These are phyloP conservation scores for Carettochelys insculpta DNA, from an alignment of 2,113 vertebrate species.

Conservation along the genomic window DNA sequence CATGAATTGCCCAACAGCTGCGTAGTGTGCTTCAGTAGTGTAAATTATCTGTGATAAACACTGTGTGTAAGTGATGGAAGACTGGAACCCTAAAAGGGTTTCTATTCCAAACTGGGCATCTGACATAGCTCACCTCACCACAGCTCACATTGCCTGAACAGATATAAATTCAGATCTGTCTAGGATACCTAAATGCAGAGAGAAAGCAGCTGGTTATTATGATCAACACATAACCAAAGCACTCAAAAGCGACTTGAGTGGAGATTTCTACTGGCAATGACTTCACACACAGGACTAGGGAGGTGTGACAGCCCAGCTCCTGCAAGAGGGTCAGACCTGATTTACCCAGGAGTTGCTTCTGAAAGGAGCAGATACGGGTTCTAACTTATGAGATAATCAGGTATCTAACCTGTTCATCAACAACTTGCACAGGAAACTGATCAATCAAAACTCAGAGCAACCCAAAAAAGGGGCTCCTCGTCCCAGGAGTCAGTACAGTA, in stretches of 20 bases:
- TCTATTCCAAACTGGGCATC: not conserved
- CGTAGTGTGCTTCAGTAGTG: not conserved
- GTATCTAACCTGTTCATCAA: not conserved
- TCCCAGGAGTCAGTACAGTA: not conserved
- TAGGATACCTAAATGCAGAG: not conserved
- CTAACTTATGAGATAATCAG: not conserved
- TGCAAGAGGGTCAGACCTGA: not conserved
- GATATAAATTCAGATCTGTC: not conserved
- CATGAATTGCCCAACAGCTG: not conserved
- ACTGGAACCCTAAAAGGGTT: not conserved
- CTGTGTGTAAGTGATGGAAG: not conserved
- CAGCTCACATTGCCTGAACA: not conserved
- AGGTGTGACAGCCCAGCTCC: not conserved
- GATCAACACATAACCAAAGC: rapidly evolving
- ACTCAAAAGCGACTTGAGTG: not conserved
- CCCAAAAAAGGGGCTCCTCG: not conserved
- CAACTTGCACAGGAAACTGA: not conserved
- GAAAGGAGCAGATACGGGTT: not conserved
- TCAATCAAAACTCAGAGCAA: not conserved
- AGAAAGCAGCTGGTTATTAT: not conserved
- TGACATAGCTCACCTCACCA: not conserved
- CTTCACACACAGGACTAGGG: not conserved
- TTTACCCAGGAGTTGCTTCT: not conserved
- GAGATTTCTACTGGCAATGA: not conserved
- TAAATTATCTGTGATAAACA: not conserved